Conservation (phyloP, 2,797 vertebrate genomes). For the Silurus aristotelis region DNA sequence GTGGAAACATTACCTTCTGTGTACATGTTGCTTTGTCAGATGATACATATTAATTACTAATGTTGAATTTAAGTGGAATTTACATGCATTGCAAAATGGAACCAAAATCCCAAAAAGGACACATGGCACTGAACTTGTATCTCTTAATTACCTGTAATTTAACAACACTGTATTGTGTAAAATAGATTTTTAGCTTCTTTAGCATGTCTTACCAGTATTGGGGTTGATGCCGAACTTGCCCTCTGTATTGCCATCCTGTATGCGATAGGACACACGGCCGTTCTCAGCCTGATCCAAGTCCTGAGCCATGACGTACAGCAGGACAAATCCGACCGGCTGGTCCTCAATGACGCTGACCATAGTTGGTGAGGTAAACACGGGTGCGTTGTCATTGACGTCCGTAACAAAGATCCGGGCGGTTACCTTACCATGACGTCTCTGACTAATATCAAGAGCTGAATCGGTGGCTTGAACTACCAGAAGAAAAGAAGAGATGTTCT, state of each 20-base stretch:
- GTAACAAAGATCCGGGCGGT: constrained; percentile 89
- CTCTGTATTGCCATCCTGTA: constrained; percentile 80
- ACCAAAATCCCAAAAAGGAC: background rate
- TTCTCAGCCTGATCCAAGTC: constrained; percentile 92
- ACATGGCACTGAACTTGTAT: background rate
- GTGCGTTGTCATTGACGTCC: constrained; percentile 89
- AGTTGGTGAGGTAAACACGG: constrained; percentile 83
- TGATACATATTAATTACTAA: background rate
- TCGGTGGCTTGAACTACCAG: constrained; percentile 89
- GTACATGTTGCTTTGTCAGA: background rate
- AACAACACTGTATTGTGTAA: background rate
- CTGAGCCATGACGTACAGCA: constrained; percentile 84
- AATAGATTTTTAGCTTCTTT: background rate
- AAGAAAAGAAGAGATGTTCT: constrained; percentile 79
- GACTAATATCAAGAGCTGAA: constrained; percentile 79
- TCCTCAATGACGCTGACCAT: constrained; percentile 87
- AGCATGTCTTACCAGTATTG: constrained; percentile 81
- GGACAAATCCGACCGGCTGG: constrained; percentile 85
- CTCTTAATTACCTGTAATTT: background rate
- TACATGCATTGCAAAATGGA: background rate
- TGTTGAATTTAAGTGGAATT: background rate
- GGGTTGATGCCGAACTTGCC: constrained; percentile 87
- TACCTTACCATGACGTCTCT: constrained; percentile 82
- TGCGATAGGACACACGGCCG: constrained; percentile 83
- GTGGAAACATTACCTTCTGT: background rate